Percentiles rank a stretch among this genome's conserved stretches.
phyloP scores from a whole-genome alignment of 2,888 invertebrate species.

The Arctia plantaginis region DNA sequence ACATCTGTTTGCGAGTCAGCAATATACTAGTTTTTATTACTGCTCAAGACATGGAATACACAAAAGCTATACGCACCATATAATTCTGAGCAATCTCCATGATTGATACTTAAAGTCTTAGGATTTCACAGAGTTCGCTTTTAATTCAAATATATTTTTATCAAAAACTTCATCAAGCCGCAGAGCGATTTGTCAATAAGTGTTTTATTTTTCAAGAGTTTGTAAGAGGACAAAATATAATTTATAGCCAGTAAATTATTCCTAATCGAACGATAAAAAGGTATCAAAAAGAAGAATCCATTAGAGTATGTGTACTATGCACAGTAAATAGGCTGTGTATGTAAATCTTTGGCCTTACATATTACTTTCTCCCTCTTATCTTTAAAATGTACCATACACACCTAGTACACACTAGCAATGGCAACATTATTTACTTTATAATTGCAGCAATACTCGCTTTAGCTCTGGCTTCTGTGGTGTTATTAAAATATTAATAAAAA shows the following conservation, averaged over 20 bases:
- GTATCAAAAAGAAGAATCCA: not conserved
- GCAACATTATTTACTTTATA: no score
- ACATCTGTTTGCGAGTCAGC: not conserved
- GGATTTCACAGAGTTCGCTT: conserved; percentile 5
- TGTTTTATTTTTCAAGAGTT: conserved; percentile 4
- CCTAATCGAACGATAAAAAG: not conserved
- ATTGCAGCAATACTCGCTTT: no score
- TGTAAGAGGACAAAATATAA: not conserved
- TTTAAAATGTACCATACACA: no score
- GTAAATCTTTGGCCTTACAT: no score
- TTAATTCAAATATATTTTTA: conserved; percentile 29
- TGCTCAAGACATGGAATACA: not conserved
- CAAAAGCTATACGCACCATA: conserved; percentile 65
- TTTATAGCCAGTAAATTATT: conserved; percentile 4
- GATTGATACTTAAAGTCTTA: conserved; percentile 18
- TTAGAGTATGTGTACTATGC: no score
- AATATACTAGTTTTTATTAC: conserved; percentile 4
- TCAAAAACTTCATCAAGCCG: conserved; percentile 34
- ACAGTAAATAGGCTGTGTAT: no score
- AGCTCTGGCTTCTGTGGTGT: no score
- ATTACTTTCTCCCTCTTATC: no score
- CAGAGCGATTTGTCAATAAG: conserved; percentile 11
- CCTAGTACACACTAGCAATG: no score
- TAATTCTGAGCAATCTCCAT: conserved; percentile 81
- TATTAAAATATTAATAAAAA: no score